phyloP scores from a whole-genome alignment of 2,113 vertebrate species.

The Semnornis frantzii region DNA sequence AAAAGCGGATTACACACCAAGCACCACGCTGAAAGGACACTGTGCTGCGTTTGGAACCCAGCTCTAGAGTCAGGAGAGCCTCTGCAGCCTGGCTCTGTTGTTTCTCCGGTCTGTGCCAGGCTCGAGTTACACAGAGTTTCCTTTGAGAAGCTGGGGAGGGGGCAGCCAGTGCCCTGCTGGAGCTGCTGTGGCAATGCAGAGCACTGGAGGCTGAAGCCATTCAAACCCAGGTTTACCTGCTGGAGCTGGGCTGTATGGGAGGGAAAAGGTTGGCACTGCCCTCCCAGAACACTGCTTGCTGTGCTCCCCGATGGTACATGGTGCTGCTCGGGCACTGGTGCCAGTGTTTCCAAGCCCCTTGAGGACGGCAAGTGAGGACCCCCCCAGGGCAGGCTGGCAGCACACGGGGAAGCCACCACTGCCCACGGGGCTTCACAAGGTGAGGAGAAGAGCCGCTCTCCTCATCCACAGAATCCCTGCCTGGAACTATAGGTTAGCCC shows the following conservation, averaged over 20 bases:
- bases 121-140: neutral
- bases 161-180: neutral
- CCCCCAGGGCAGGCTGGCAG: neutral
- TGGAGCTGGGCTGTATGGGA: neutral
- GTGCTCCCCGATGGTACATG: rapidly evolving
- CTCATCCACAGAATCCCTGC: neutral
- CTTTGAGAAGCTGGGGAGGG: rapidly evolving
- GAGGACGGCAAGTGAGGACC: neutral
- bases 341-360: neutral
- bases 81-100: neutral
- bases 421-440: neutral
- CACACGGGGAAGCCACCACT: neutral
- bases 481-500: neutral
- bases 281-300: neutral
- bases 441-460: neutral
- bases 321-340: neutral
- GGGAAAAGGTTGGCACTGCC: neutral
- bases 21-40: neutral
- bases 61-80: neutral
- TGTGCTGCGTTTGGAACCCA: neutral
- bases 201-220: rapidly evolving
- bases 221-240: neutral
- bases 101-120: neutral
- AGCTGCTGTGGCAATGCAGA: neutral
- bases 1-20: neutral